Conservation (phyloP, 2,797 vertebrate species). For the Acomys russatus region DNA sequence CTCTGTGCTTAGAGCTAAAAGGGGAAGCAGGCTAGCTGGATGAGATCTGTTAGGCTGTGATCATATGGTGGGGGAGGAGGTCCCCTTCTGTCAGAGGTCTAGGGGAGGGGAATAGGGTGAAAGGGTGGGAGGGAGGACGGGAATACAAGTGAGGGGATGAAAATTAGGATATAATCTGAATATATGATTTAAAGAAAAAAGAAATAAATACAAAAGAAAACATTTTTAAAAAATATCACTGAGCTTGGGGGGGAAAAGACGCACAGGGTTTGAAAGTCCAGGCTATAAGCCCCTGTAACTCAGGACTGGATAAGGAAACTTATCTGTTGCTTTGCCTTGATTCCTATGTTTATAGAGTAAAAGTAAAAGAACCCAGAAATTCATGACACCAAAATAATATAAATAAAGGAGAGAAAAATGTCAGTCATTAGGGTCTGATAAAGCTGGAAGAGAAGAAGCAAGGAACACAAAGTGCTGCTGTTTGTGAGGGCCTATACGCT, state of each 20-base stretch:
- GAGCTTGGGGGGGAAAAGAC: background rate
- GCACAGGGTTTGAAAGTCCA: background rate
- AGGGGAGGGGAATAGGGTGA: no score
- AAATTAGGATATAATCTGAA: no score
- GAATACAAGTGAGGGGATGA: no score
- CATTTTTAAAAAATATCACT: no score
- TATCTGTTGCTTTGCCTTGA: background rate
- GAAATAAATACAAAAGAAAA: no score
- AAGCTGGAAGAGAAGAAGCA: slow-evolving; percentile 2
- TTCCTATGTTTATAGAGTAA: background rate
- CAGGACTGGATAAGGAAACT: background rate
- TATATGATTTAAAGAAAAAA: no score
- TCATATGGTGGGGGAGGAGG: no score
- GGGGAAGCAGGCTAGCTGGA: no score
- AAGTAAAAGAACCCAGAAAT: background rate
- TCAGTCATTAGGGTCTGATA: background rate
- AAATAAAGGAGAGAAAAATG: slow-evolving; percentile 40
- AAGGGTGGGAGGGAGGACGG: no score
- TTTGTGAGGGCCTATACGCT: slow-evolving; percentile 25
- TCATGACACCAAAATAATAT: slow-evolving; percentile 30
- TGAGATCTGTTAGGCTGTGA: no score
- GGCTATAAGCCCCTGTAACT: background rate
- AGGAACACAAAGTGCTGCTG: background rate
- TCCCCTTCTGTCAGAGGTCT: no score
- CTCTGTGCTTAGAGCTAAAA: background rate